Evolutionary conservation across 2,888 invertebrate genomes (phyloP), one percentile per base, ranked within the genome.

Genomic region (Lasiommata megera): DNA sequence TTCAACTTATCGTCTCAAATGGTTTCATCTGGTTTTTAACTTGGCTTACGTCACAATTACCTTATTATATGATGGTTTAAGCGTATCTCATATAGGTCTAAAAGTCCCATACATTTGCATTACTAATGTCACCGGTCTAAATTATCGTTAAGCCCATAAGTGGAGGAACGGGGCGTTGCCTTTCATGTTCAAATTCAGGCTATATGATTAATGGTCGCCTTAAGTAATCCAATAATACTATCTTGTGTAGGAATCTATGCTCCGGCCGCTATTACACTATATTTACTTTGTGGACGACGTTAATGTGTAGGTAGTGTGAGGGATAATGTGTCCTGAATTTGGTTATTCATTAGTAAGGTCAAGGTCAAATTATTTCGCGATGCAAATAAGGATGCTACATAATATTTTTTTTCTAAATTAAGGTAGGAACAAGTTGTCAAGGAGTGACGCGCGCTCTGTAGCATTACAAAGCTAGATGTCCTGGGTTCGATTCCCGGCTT

Each of bases 151-250:
- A 29, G 38, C 11, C 17, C 40, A 52, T 54, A 51, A 58, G 54
- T 57, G 60, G 47, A 41, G 23, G 41, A 56, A 43, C 46, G 41
- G 47, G 60, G 62, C 56, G 59, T 51, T 47, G 37, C 60, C 56
- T 47, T 62, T 60, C 60, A 56, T 62, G 56, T 36, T 55, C 54
- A 54, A 59, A 54, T 53, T 53, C 44, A 40, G 54, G 43, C 40
- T 37, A 54, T 60, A 62, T 62, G 62, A 62, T 62, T 62, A 60
- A 62, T 62, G 57, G 34, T 16, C 23, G 37, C 46, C 48, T 58
- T 57, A 62, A 57, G 54, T 62, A 62, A 62, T 62, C 62, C 60
- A 60, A 60, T 62, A 62, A 60, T 62, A 57, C 57, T 60, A 62
- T 62, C 60, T 60, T 57, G 38, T 60, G 46, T 54, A 57, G 54